Conservation (phyloP, 2,113 vertebrate species). For the Progne subis region DNA sequence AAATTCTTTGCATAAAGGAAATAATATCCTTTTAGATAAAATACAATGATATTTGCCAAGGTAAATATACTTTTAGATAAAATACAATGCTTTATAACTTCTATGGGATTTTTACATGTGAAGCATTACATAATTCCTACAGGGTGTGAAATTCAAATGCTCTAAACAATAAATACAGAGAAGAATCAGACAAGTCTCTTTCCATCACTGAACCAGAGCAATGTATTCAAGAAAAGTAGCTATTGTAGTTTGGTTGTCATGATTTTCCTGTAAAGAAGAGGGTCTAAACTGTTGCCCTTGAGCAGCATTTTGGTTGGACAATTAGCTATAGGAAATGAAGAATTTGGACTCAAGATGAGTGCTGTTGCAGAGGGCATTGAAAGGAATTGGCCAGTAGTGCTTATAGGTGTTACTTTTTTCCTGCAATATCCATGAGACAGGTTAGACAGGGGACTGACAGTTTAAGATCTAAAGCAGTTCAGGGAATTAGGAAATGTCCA, state of each 20-base stretch:
- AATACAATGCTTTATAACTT: background rate
- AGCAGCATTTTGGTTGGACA: background rate
- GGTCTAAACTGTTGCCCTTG: background rate
- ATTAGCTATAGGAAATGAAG: background rate
- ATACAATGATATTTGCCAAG: background rate
- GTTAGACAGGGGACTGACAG: background rate
- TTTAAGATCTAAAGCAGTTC: background rate
- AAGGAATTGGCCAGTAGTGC: background rate
- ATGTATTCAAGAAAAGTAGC: background rate
- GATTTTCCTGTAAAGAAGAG: background rate
- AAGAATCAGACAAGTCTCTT: background rate
- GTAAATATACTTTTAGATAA: background rate
- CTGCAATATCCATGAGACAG: rapidly evolving
- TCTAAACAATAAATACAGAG: background rate
- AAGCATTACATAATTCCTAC: background rate
- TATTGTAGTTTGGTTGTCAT: background rate
- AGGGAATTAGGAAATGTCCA: background rate
- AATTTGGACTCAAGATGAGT: background rate
- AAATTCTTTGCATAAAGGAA: background rate
- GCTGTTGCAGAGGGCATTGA: background rate
- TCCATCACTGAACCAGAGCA: background rate
- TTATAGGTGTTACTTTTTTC: background rate
- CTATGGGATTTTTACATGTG: background rate
- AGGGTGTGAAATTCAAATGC: background rate
- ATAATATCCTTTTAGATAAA: background rate